phyloP scores from a whole-genome alignment of 2,113 vertebrate species.

The Nyctereutes procyonoides region DNA sequence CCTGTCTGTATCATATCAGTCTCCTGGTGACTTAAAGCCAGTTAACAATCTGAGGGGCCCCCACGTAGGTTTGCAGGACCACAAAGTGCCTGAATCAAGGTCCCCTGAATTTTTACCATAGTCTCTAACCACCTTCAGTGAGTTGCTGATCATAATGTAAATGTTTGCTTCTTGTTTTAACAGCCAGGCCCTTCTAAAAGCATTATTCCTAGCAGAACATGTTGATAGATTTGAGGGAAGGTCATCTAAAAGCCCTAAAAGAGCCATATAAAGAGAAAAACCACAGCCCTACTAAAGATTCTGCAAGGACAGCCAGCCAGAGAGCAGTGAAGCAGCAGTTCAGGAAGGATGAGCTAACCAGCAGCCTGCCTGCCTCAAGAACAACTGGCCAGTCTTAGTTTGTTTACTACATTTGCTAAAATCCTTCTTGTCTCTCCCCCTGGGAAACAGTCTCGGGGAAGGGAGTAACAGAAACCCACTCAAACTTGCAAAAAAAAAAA shows the following conservation, averaged over 20 bases:
- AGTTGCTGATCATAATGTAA: neutral
- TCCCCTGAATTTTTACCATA: neutral
- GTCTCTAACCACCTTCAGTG: neutral
- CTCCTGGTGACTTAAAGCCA: neutral
- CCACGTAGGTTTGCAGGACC: neutral
- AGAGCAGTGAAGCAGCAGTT: fast-evolving
- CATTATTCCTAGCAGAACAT: neutral
- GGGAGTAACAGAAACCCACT: neutral
- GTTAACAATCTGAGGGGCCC: neutral
- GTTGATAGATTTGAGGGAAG: neutral
- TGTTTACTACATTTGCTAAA: neutral
- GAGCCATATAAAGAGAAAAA: neutral
- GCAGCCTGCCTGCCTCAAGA: neutral
- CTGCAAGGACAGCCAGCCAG: neutral
- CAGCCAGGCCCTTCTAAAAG: neutral
- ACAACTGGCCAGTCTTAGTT: neutral
- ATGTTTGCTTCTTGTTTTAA: neutral
- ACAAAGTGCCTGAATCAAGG: neutral
- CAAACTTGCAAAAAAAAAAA: neutral
- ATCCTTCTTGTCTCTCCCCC: neutral
- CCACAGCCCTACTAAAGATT: neutral
- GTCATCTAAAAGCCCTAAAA: neutral
- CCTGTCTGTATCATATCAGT: neutral
- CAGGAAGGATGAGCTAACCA: neutral
- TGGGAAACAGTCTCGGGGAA: neutral